Evolutionary conservation across 2,113 vertebrate species (phyloP).

Genomic region (Neolamprologus devosi): DNA sequence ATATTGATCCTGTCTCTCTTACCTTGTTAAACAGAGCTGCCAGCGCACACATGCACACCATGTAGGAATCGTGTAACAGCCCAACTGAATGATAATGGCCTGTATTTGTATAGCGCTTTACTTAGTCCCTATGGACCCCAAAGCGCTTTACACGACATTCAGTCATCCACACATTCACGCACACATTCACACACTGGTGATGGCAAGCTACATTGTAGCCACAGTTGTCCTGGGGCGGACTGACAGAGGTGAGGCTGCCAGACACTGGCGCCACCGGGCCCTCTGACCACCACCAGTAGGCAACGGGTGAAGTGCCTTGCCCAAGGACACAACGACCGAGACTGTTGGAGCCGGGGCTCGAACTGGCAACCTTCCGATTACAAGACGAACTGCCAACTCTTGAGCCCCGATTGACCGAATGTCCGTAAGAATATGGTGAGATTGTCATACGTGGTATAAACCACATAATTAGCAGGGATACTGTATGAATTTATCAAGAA

Average conservation of each 20-base stretch:
- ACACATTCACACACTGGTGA: neutral
- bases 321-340: neutral
- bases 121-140: neutral
- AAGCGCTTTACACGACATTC: neutral
- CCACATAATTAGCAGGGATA: neutral
- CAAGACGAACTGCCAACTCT: neutral
- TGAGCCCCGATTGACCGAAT: fast-evolving
- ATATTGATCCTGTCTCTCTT: conserved; percentile 4
- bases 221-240: fast-evolving
- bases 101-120: neutral
- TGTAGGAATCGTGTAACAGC: neutral
- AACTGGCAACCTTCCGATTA: neutral
- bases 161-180: neutral
- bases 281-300: neutral
- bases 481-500: neutral
- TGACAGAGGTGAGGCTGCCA: neutral
- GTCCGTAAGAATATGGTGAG: neutral
- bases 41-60: neutral
- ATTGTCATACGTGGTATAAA: neutral
- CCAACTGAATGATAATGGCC: neutral
- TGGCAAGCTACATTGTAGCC: neutral
- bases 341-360: neutral
- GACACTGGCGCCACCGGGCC: neutral
- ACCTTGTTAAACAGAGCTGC: conserved; percentile 1
- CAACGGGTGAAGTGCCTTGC: neutral